A percentile compares a stretch with the other conserved stretches of the same genome.
phyloP scores from a whole-genome alignment of 2,888 invertebrate genomes.

The Epistrophe grossulariae region DNA sequence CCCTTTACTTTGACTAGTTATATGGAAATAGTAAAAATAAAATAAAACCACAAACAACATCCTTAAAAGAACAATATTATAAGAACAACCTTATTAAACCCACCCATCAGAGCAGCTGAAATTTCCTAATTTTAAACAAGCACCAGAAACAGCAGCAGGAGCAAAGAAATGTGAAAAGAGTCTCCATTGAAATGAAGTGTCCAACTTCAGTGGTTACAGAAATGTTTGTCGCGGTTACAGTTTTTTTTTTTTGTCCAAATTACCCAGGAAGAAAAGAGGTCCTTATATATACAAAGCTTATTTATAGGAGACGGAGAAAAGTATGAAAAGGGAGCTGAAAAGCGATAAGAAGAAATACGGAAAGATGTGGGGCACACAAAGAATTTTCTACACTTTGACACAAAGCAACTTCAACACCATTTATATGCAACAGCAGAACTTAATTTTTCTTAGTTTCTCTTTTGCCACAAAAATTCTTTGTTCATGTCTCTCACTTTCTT shows the following conservation, averaged over 20 bases:
- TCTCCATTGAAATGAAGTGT: conserved; percentile 55
- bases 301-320: background rate
- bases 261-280: conserved; percentile 5
- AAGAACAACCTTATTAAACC: background rate
- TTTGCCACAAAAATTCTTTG: conserved; percentile 39
- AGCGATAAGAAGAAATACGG: conserved; percentile 17
- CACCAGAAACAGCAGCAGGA: background rate
- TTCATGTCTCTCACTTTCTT: conserved; percentile 51
- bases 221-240: conserved; percentile 51
- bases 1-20: background rate
- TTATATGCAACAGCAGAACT: conserved; percentile 66
- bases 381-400: conserved; percentile 65
- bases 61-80: background rate
- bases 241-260: conserved; percentile 4
- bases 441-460: conserved; percentile 17
- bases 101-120: background rate
- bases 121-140: background rate
- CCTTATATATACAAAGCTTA: background rate
- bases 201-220: conserved; percentile 59
- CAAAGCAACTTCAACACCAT: conserved; percentile 68
- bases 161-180: conserved; percentile 36
- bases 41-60: background rate
- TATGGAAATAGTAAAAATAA: background rate
- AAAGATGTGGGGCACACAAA: conserved; percentile 59
- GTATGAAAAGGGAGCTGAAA: background rate